Conservation (phyloP, 2,888 invertebrate genomes). For the Callosobruchus maculatus region DNA sequence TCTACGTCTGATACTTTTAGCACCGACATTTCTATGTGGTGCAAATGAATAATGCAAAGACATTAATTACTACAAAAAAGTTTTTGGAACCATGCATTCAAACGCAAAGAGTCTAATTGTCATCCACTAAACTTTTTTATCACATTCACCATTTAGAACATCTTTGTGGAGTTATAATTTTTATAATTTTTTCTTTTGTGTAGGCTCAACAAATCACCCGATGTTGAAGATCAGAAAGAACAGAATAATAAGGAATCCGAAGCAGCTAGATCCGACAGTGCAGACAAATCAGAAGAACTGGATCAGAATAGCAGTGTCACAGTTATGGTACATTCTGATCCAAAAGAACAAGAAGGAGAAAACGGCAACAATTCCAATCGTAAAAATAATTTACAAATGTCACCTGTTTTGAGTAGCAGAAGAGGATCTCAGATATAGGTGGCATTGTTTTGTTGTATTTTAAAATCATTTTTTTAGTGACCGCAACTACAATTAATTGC, state of each 20-base stretch:
- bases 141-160: too few relatives aligned
- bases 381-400: constrained; percentile 22
- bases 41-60: too few relatives aligned
- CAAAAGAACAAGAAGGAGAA: constrained; percentile 10
- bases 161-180: too few relatives aligned
- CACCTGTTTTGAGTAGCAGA: constrained; percentile 38
- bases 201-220: not conserved
- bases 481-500: too few relatives aligned
- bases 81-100: too few relatives aligned
- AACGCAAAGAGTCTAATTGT: too few relatives aligned
- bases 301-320: constrained; percentile 16
- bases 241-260: not conserved
- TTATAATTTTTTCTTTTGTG: not conserved
- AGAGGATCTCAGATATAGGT: constrained; percentile 35
- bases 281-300: not conserved
- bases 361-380: not conserved
- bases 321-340: constrained; percentile 20
- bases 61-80: too few relatives aligned
- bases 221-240: not conserved
- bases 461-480: too few relatives aligned
- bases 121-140: too few relatives aligned
- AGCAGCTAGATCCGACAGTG: not conserved
- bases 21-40: too few relatives aligned
- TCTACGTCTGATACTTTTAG: too few relatives aligned
- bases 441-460: not conserved